Base-by-base conservation (phyloP, 2,888 invertebrate species). In the Eustalomyia histrio region DNA sequence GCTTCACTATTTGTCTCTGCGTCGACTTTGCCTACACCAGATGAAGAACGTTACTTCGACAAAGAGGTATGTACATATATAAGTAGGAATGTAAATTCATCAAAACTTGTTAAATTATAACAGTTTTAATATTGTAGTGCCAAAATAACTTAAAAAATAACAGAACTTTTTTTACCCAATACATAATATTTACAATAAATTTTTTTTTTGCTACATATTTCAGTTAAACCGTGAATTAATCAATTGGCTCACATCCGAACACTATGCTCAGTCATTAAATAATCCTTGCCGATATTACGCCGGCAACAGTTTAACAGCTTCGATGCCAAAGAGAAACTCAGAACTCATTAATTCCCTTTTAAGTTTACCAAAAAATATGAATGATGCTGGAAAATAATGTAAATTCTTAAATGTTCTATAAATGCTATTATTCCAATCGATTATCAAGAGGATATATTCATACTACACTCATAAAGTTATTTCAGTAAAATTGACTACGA, bases 341-440 rank as follows among this genome's bases (percentile, higher is more conserved):
- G 95, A 95, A 86, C 90, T 94, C 8, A 95, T 94, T 84, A 95
- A 94, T 87, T 94, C 95, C 0, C 91, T 96, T n/a, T 90, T 95
- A 50, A 93, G 94, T n/a, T 89, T 95, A 63, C 95, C 95, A 9
- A 94, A 94, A 86, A 94, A 93, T 80, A 93, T 95, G 92, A 93
- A 94, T 85, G 94, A 94, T 74, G 95, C 94, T 53, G 95, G 95
- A 67, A 94, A 94, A 89, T 93, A 90, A 90, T 47, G 17, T 16
- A 9, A 35, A 17, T 21, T 12, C 18, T 12, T 21, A 63, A 1
- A 10, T 71, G 18, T 33, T n/a, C n/a, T 6, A 39, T 7, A 14
- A 68, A 33, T n/a, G 24, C 18, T 33, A 21, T 33, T 43, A 53
- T 65, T 50, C 14, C 14, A 43, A 53, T 53, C 33, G 33, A 16